Conservation (phyloP, 2,113 vertebrate genomes). For the Macrotus californicus region DNA sequence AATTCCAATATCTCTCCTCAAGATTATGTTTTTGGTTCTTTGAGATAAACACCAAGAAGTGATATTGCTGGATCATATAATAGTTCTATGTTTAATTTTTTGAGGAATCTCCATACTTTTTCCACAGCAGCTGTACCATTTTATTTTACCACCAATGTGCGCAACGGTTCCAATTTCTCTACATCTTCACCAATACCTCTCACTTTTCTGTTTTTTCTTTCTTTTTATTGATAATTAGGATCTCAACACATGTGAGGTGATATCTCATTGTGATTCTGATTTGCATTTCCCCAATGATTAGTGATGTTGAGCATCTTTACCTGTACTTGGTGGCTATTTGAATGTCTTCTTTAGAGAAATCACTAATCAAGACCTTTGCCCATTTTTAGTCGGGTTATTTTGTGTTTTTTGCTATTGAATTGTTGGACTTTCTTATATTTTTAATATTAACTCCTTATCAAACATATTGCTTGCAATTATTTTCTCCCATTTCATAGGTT, state of each 20-base stretch:
- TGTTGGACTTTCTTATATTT: background rate
- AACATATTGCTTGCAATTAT: background rate
- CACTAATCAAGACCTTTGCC: background rate
- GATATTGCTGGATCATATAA: background rate
- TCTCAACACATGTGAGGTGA: background rate
- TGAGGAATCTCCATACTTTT: background rate
- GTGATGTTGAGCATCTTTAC: background rate
- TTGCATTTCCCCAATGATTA: background rate
- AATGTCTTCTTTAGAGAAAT: background rate
- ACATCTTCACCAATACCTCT: background rate
- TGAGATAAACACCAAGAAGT: background rate
- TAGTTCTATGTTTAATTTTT: background rate
- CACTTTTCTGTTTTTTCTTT: background rate
- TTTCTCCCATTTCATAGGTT: background rate
- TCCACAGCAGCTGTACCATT: background rate
- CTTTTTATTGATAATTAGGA: background rate
- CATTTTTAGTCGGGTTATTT: background rate
- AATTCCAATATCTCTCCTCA: background rate
- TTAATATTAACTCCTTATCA: background rate
- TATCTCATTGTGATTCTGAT: background rate
- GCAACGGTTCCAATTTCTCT: background rate
- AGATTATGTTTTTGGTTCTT: background rate
- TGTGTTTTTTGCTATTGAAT: background rate
- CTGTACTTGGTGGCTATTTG: background rate
- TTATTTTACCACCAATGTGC: background rate